These are phyloP conservation scores for Cephus sareptanus DNA, from an alignment of 2,888 invertebrate species.

Conservation along the genomic window DNA sequence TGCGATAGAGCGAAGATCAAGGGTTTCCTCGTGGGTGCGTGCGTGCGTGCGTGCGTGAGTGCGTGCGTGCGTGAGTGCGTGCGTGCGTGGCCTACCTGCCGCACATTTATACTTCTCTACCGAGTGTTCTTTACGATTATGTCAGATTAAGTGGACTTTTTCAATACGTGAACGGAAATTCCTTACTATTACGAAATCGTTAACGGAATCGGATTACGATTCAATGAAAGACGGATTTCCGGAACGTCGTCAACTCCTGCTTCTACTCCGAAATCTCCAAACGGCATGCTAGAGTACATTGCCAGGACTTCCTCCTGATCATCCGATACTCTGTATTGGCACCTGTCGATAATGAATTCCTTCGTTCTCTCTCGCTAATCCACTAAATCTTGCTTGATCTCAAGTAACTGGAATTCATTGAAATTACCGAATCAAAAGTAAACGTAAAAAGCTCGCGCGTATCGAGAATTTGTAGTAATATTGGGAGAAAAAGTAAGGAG, in stretches of 20 bases:
- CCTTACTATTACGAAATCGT: background rate
- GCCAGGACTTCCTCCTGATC: background rate
- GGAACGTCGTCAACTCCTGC: background rate
- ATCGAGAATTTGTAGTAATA: background rate
- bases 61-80: background rate
- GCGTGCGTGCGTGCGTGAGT: slow-evolving; percentile 2
- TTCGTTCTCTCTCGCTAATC: background rate
- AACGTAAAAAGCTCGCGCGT: background rate
- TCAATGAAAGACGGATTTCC: background rate
- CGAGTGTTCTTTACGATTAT: slow-evolving; percentile 22
- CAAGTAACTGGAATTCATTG: background rate
- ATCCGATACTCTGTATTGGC: background rate
- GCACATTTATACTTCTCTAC: slow-evolving; percentile 10
- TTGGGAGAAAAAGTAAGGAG: background rate
- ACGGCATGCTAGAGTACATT: too few relatives aligned
- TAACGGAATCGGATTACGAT: background rate
- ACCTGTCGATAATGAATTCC: background rate
- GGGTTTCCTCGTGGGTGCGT: background rate
- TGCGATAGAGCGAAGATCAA: slow-evolving; percentile 19
- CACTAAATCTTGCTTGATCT: background rate
- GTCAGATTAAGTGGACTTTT: background rate
- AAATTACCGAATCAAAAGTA: background rate
- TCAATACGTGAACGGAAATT: background rate
- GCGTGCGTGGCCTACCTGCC: slow-evolving; percentile 12
- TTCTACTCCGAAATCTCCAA: background rate